phyloP scores from a whole-genome alignment of 1,140 invertebrate species.

The Penaeus chinensis region DNA sequence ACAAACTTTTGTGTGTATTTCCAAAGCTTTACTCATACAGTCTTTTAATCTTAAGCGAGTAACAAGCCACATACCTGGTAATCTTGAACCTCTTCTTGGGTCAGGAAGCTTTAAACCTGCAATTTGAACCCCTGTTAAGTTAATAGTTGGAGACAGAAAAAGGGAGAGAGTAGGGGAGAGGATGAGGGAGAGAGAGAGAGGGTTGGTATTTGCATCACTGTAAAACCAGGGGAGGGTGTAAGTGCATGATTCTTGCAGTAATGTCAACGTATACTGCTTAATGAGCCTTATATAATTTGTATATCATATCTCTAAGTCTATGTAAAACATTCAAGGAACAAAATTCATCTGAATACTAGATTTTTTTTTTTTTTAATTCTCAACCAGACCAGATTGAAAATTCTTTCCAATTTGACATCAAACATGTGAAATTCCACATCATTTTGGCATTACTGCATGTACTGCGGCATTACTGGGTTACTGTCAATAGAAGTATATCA shows the following conservation, averaged over 20 bases:
- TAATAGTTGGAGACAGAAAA: slow-evolving; percentile 33
- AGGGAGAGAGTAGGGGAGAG: slow-evolving; percentile 9
- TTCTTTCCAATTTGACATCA: no score
- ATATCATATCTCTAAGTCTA: no score
- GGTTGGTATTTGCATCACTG: slow-evolving; percentile 12
- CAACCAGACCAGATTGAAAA: no score
- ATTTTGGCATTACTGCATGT: slow-evolving; percentile 33
- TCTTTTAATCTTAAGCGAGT: slow-evolving; percentile 14
- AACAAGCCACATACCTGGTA: slow-evolving; percentile 49
- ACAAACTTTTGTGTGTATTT: no score
- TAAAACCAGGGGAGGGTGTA: background rate
- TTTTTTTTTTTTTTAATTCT: no score
- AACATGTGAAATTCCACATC: no score
- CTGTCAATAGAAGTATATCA: background rate
- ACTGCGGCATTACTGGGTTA: slow-evolving; percentile 26
- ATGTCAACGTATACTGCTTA: slow-evolving; percentile 9
- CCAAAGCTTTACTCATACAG: background rate
- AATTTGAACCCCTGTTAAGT: slow-evolving; percentile 51
- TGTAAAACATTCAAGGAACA: no score
- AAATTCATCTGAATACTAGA: no score
- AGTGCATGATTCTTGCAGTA: slow-evolving; percentile 30
- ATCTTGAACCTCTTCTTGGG: slow-evolving; percentile 51
- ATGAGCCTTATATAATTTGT: no score
- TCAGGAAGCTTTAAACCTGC: slow-evolving; percentile 58
- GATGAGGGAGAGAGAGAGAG: background rate